phyloP scores from a whole-genome alignment of 2,797 vertebrate species.

The Diceros bicornis region DNA sequence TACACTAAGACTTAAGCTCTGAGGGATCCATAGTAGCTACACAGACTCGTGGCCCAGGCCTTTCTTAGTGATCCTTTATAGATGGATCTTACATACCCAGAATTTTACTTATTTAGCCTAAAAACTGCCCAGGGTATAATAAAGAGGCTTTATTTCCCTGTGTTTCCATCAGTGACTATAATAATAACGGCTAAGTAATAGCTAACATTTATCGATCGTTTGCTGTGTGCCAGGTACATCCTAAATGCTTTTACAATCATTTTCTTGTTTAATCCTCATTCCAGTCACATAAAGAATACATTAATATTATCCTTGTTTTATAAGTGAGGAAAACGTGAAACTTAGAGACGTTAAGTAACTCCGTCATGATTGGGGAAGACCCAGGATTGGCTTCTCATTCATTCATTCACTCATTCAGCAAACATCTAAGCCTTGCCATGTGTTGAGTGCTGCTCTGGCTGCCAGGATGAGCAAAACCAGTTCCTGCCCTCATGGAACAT shows the following conservation, averaged over 20 bases:
- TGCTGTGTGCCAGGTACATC: conserved; percentile 27
- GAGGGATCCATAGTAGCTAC: neutral
- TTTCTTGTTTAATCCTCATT: conserved; percentile 46
- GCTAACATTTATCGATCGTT: conserved; percentile 52
- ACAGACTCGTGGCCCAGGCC: neutral
- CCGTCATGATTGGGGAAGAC: neutral
- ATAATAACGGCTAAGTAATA: conserved; percentile 58
- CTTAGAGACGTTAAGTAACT: neutral
- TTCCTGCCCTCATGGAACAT: neutral
- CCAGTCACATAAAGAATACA: neutral
- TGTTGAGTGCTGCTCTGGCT: neutral
- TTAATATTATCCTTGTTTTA: neutral
- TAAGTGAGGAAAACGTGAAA: conserved; percentile 1
- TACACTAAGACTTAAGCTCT: neutral
- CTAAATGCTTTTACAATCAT: neutral
- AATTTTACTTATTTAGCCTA: conserved; percentile 65
- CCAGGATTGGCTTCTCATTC: neutral
- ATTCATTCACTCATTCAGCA: neutral
- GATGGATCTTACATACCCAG: conserved; percentile 5
- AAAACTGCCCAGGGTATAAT: conserved; percentile 71
- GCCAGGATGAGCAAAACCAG: neutral
- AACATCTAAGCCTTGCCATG: neutral
- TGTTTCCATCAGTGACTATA: conserved; percentile 22
- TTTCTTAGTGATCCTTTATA: conserved; percentile 41
- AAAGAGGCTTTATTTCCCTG: conserved; percentile 50